Base-by-base conservation (phyloP, 2,888 invertebrate genomes). In the Caenorhabditis sulstoni region DNA sequence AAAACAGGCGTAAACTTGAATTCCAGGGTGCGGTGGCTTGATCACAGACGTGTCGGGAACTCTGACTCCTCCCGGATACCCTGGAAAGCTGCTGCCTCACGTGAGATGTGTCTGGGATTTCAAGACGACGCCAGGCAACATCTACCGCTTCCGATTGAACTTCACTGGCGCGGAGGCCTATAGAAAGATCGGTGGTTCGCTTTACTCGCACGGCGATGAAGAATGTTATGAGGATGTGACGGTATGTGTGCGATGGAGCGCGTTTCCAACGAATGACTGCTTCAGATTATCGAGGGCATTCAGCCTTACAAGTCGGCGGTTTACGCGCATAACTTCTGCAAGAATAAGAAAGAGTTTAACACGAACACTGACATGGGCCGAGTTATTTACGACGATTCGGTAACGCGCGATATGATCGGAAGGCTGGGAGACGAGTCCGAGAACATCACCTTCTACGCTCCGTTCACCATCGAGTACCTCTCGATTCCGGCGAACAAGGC, bases 71-170 rank as follows among this genome's bases (percentile, higher is more conserved):
- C 87, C 87, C n/a, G 87, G 87, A 18, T 87, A 83, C 73, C 87
- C 86, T 0, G 71, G 76, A 59, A 65, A 23, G 22, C 74, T 86
- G 0, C 65, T 87, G 1, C 81, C 84, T 8, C 78, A 86, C 81
- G 75, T 81, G 22, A 71, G 57, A 23, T 89, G 89, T 59, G 57
- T 59, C 3, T 89, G 88, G 89, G 78, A 85, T 22, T 84, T 89
- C 55, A 57, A 84, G 18, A 87, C 88, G 8, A 86, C 85, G 52
- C 81, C 85, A 11, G 86, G 85, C 18, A 71, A 66, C 35, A 70
- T 87, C 14, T 89, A 88, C 66, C 20, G 65, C 9, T 66, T 89
- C 35, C 82, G 84, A 49, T 73, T 89, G 41, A 79, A 86, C 23
- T 89, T 87, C 57, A 47, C 74, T 8, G 76, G 79, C 16, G 45